phyloP scores from a whole-genome alignment of 2,113 vertebrate genomes.

The Eurystomus gularis region DNA sequence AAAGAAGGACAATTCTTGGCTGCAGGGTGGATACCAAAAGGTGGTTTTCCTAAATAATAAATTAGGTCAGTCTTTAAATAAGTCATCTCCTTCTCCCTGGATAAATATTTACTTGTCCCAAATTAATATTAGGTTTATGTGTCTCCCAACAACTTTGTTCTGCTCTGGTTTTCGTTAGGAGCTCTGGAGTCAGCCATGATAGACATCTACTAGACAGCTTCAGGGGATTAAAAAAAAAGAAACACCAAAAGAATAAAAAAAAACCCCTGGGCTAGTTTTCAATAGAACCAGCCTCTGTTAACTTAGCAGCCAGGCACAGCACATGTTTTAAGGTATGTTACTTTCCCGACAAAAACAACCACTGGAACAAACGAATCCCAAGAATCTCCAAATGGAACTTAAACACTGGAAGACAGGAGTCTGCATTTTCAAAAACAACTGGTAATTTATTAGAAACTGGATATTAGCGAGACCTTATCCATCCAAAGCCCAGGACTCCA shows the following conservation, averaged over 20 bases:
- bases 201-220: neutral
- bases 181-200: neutral
- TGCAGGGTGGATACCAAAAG: constrained; percentile 17
- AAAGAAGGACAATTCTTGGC: constrained; percentile 27
- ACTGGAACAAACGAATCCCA: neutral
- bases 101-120: constrained; percentile 56
- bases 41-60: constrained; percentile 59
- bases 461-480: neutral
- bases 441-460: neutral
- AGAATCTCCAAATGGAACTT: neutral
- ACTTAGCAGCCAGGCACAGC: neutral
- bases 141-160: constrained; percentile 19
- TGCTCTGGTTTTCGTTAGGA: constrained; percentile 37
- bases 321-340: neutral
- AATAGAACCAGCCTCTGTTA: neutral
- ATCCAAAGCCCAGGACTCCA: neutral
- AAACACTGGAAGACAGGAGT: neutral
- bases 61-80: constrained; percentile 54
- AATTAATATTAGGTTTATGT: constrained; percentile 23
- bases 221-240: neutral
- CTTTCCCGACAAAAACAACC: neutral
- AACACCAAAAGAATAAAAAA: neutral
- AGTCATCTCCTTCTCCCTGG: constrained; percentile 7
- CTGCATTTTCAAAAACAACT: neutral
- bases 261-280: neutral